Conservation (phyloP, 2,797 vertebrate species). For the Intellagama lesueurii region DNA sequence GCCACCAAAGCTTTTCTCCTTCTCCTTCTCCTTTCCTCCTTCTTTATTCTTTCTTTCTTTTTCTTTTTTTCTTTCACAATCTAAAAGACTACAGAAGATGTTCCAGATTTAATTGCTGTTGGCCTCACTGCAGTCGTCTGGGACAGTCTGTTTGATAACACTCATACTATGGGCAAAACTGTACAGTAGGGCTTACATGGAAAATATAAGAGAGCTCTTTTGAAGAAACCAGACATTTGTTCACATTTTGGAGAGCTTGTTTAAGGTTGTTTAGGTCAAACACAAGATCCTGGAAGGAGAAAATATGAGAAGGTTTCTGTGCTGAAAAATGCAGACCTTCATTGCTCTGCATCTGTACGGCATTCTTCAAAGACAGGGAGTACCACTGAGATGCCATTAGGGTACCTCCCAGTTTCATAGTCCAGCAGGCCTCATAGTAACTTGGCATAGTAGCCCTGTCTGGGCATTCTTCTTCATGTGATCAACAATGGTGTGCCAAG, state of each 20-base stretch:
- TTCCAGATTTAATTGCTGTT: slow-evolving; percentile 54
- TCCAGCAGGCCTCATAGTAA: background rate
- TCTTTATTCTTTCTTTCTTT: too few species aligned
- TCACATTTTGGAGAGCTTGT: slow-evolving; percentile 38
- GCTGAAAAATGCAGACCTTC: background rate
- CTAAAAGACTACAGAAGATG: slow-evolving; percentile 65
- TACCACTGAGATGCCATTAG: background rate
- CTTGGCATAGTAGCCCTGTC: too few species aligned
- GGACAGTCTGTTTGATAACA: background rate
- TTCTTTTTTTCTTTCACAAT: slow-evolving; percentile 44
- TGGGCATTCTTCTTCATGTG: background rate
- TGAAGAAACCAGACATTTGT: slow-evolving; percentile 7
- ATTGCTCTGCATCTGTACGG: background rate
- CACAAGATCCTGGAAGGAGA: slow-evolving; percentile 13
- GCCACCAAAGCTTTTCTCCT: slow-evolving; percentile 56
- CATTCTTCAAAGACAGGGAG: background rate
- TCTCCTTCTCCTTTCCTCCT: background rate
- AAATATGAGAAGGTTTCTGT: slow-evolving; percentile 4
- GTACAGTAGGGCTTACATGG: slow-evolving; percentile 9
- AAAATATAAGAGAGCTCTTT: slow-evolving; percentile 13
- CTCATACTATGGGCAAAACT: slow-evolving; percentile 9
- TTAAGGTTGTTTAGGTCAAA: slow-evolving; percentile 10
- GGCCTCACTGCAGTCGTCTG: slow-evolving; percentile 34
- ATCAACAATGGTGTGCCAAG: background rate
- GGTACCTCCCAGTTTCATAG: background rate